Conservation (phyloP, 2,797 vertebrate genomes). For the Tadarida brasiliensis region DNA sequence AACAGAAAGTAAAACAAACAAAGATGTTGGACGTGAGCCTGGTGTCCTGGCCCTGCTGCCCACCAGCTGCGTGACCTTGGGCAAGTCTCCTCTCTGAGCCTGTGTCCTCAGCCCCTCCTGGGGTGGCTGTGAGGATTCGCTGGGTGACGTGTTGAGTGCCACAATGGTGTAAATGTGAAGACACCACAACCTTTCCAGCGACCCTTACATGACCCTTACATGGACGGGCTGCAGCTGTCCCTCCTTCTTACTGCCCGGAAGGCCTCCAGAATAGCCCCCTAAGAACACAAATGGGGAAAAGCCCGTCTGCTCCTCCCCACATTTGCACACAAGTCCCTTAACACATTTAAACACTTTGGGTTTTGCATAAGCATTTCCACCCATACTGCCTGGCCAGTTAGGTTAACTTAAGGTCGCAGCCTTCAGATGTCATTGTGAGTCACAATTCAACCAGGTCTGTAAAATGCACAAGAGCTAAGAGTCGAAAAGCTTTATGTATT, state of each 20-base stretch:
- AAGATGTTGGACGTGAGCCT: neutral
- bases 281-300: neutral
- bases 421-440: neutral
- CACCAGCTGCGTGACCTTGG: neutral
- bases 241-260: neutral
- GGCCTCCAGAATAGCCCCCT: neutral
- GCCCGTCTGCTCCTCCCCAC: neutral
- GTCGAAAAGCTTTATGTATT: neutral
- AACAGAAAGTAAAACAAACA: neutral
- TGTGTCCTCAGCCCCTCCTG: neutral
- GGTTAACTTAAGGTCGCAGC: neutral
- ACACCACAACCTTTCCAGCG: neutral
- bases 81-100: neutral
- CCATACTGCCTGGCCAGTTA: neutral
- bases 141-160: fast-evolving
- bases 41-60: neutral
- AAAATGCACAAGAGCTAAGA: neutral
- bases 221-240: neutral
- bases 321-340: neutral
- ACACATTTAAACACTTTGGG: neutral
- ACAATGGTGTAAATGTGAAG: neutral
- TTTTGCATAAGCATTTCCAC: neutral
- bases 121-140: neutral
- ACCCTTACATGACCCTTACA: fast-evolving
- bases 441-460: neutral